These are phyloP conservation scores for Champsocephalus esox DNA, from an alignment of 2,797 vertebrate genomes.

Conservation along the genomic window DNA sequence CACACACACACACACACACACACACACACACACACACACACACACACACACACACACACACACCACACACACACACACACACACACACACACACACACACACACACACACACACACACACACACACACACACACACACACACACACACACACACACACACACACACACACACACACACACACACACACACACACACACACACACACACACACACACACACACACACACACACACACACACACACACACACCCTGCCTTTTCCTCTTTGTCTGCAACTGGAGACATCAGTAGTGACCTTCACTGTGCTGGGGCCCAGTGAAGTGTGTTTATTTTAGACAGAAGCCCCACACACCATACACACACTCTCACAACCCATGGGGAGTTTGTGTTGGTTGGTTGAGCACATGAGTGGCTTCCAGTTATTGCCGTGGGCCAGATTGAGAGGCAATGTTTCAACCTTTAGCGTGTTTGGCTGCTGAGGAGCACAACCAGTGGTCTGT, in stretches of 20 bases:
- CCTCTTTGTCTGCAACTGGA: conserved; percentile 23
- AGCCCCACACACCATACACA: conserved; percentile 9
- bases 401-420: conserved; percentile 22
- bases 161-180: too few relatives aligned
- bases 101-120: conserved; percentile 15
- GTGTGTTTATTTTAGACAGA: conserved; percentile 35
- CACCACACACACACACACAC: background rate
- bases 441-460: conserved; percentile 19
- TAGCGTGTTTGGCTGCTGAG: conserved; percentile 32
- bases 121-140: background rate
- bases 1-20: too few relatives aligned
- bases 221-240: too few relatives aligned
- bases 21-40: too few relatives aligned
- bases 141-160: too few relatives aligned
- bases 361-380: conserved; percentile 16
- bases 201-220: background rate
- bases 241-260: background rate
- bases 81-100: background rate
- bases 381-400: conserved; percentile 34
- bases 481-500: conserved; percentile 16
- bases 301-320: conserved; percentile 28
- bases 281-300: conserved; percentile 59
- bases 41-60: too few relatives aligned
- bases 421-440: conserved; percentile 10
- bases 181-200: background rate